Percentiles rank a stretch among this genome's conserved stretches.
Conservation (phyloP, 2,888 invertebrate species). For the Heterodera filipjevi region DNA sequence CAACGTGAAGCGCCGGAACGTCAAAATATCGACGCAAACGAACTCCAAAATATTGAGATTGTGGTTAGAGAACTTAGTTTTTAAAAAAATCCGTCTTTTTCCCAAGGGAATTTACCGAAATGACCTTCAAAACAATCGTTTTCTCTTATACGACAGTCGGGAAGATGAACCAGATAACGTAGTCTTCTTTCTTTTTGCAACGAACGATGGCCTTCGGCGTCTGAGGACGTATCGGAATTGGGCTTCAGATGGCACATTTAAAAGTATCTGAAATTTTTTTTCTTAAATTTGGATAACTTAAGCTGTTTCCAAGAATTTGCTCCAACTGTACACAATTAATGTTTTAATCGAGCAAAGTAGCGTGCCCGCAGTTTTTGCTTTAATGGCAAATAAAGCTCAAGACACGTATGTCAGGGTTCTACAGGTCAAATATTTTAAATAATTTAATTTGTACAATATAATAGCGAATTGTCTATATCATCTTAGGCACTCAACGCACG, state of each 20-base stretch:
- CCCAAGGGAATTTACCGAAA: background rate
- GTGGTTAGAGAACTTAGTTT: background rate
- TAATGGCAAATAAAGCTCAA: too few relatives aligned
- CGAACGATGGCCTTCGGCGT: background rate
- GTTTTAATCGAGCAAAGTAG: background rate
- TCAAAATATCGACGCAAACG: slow-evolving; percentile 6
- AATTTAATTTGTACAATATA: too few relatives aligned
- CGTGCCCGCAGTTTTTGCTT: background rate
- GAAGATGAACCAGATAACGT: background rate
- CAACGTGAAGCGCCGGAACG: slow-evolving; percentile 10
- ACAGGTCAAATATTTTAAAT: too few relatives aligned
- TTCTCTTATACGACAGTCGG: background rate
- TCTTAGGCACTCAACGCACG: too few relatives aligned
- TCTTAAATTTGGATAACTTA: background rate
- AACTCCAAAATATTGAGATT: slow-evolving; percentile 8
- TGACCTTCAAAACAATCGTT: background rate
- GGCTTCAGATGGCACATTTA: background rate
- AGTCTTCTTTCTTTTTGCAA: background rate
- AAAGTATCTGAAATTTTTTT: background rate
- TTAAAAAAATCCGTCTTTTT: background rate
- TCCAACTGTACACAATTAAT: background rate
- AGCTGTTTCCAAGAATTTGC: background rate
- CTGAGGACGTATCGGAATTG: background rate
- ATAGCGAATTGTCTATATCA: too few relatives aligned
- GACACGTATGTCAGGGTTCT: too few relatives aligned